Evolutionary conservation across 2,888 invertebrate genomes (phyloP), one percentile per base, ranked within the genome.

Genomic region (Ophioninae sp.): DNA sequence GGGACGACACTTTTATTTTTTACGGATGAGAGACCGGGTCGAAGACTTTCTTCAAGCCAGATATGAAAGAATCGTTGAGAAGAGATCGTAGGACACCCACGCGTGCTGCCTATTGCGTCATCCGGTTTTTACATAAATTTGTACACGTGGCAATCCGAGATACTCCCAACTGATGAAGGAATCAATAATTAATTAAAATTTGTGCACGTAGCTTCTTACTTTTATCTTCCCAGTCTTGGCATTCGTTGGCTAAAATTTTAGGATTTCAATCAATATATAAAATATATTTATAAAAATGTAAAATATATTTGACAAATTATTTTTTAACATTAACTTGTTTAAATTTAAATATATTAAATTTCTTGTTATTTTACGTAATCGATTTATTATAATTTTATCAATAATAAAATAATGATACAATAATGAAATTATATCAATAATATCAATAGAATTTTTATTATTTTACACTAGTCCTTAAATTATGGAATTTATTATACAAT

Each of bases 31-130:
- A 73, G 73, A 72, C 61, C 41, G n/a, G 73, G 73, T 73, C 73
- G 61, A 61, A 72, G 61, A 73, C 73, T 61, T 73, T 73, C 73
- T 62, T 73, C 23, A 62, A 37, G 39, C 44, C 41, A 73, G 61
- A 41, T 20, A 61, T 44, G n/a, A 62, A 73, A 37, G 41, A 61
- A 73, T 23, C 20, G 21, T 61, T 61, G 61, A 56, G 73, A 73
- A 61, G 44, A 73, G 61, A 73, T 73, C 73, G 59, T 41, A 39
- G 13, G 41, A 61, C 61, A 17, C 44, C 61, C 73, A 61, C 73
- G 44, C 73, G 73, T 61, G 73, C 23, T 61, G 8, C 6, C 17
- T 73, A 61, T 73, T 62, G 41, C 73, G 21, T 73, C 73, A 73
- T 23, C 44, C 44, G 72, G 23, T 61, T 73, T 73, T 21, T 41